Conservation (phyloP, 2,113 vertebrate genomes). For the Sphyrna mokarran region DNA sequence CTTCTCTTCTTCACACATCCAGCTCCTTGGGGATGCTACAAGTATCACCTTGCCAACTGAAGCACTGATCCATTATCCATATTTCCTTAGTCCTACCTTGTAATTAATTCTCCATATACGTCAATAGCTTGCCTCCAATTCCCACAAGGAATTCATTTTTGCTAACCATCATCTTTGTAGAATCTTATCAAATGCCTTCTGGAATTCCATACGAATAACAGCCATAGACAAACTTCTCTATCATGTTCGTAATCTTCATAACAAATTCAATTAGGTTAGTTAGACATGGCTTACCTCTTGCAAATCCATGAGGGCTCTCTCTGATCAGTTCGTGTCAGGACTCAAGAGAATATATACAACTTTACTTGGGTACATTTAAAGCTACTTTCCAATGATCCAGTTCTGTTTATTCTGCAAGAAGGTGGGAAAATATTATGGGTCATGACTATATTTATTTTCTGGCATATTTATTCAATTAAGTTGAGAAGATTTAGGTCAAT, state of each 20-base stretch:
- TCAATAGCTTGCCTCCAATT: background rate
- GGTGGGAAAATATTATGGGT: slow-evolving; percentile 27
- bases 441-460: slow-evolving; percentile 40
- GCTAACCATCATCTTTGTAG: background rate
- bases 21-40: background rate
- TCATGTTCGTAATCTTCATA: background rate
- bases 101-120: background rate
- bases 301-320: background rate
- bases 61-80: background rate
- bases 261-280: background rate
- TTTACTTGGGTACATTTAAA: background rate
- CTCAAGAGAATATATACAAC: background rate
- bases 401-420: slow-evolving; percentile 33
- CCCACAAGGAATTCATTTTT: background rate
- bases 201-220: background rate
- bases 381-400: slow-evolving; percentile 5
- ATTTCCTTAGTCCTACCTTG: background rate
- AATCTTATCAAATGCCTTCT: background rate
- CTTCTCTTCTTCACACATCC: background rate
- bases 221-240: too few species aligned
- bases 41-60: background rate
- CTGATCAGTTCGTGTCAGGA: background rate
- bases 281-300: background rate
- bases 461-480: slow-evolving; percentile 42
- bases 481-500: background rate